Evolutionary conservation across 2,113 vertebrate species (phyloP).

Genomic region (Microcebus ravelobensis): DNA sequence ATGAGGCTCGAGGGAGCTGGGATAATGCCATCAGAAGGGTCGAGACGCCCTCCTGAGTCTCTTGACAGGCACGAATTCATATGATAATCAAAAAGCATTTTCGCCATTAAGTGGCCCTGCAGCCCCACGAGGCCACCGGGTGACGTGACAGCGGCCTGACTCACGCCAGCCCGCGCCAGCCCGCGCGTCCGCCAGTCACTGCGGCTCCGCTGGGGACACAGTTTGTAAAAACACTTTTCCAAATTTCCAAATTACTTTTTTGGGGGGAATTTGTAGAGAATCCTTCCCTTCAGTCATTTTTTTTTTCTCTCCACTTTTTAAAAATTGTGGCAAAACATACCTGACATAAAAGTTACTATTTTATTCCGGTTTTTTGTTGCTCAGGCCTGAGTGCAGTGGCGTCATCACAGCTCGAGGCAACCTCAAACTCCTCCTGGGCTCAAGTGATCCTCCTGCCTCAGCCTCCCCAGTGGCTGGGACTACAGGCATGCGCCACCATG

Average conservation of each 20-base stretch:
- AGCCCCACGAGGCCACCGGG: accelerated
- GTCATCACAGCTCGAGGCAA: too few species aligned
- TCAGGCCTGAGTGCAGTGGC: too few species aligned
- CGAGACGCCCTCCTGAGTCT: not conserved
- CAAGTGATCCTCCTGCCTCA: too few species aligned
- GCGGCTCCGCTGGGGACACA: not conserved
- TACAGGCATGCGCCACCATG: too few species aligned
- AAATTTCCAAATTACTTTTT: not conserved
- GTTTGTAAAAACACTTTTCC: too few species aligned
- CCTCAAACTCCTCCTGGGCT: too few species aligned
- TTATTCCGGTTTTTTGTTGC: too few species aligned
- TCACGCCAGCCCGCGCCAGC: accelerated
- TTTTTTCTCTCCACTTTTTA: not conserved
- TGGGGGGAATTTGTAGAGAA: not conserved
- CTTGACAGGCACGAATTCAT: not conserved
- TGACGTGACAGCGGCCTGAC: accelerated
- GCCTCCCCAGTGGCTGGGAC: too few species aligned
- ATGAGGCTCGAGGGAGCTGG: not conserved
- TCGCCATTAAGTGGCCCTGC: not conserved
- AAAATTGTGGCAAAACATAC: not conserved
- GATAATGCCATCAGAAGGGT: not conserved
- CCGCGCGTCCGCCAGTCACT: accelerated
- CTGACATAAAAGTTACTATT: not conserved
- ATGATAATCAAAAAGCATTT: not conserved
- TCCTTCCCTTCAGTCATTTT: not conserved